phyloP scores from a whole-genome alignment of 2,888 invertebrate species.

The Slavum lentiscoides region DNA sequence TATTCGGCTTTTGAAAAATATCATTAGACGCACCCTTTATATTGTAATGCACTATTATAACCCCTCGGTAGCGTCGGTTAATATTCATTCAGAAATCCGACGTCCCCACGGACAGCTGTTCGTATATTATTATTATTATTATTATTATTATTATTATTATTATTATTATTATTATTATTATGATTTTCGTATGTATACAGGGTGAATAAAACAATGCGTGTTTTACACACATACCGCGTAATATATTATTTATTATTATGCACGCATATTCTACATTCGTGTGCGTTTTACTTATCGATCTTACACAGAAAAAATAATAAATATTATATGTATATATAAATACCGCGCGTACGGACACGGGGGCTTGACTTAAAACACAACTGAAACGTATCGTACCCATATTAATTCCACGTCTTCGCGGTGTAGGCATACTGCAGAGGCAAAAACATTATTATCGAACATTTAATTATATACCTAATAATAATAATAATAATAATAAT shows the following conservation, averaged over 20 bases:
- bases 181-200: not conserved
- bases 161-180: too few species aligned
- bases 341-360: too few species aligned
- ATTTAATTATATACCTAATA: too few species aligned
- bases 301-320: not conserved
- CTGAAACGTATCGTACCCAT: not conserved
- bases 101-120: constrained; percentile 5
- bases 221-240: too few species aligned
- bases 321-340: not conserved
- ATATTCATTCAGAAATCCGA: not conserved
- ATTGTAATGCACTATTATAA: not conserved
- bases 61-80: not conserved
- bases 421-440: too few species aligned
- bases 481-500: too few species aligned
- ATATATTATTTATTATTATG: too few species aligned
- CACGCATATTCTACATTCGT: not conserved
- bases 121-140: too few species aligned
- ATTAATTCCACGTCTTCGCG: not conserved
- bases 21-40: not conserved
- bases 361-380: not conserved
- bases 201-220: not conserved
- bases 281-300: not conserved
- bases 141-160: too few species aligned
- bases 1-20: constrained; percentile 6
- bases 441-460: too few species aligned